Base-by-base conservation (phyloP, 2,113 vertebrate species). In the Theropithecus gelada region DNA sequence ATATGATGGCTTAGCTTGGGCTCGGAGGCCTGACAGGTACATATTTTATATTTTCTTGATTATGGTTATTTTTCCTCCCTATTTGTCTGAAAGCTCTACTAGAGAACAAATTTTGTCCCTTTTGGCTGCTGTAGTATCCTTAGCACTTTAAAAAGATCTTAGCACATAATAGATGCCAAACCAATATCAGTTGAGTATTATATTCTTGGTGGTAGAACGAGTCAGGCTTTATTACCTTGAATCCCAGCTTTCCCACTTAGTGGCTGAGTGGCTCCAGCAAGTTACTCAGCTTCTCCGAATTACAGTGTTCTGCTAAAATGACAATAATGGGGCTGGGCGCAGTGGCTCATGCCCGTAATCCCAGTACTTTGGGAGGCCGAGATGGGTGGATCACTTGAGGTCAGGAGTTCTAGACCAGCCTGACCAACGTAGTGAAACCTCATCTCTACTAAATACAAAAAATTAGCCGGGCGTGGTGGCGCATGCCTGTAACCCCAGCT, bases 321-420 rank as follows among this genome's bases (percentile, higher is more conserved):
- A 30, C 9, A 20, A 0, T 57, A 10, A 18, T 45, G 4, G 3
- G 27, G 61, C 27, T 64, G 61, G 61, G 61, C 12, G 5, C 0
- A 12, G 61, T 32, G 61, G 27, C 27, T 27, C 5, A 30, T 14
- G 61, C 61, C 12, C 2, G 5, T 64, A 64, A 64, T 64, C 27
- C 61, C 30, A 30, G 61, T 64, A 30, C 61, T 64, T 64, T 30
- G 12, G 27, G 61, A 64, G 61, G 61, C 61, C 0, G 12, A 64
- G 61, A 5, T 13, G 2, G 61, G 61, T 64, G 12, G 27, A 30
- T 64, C 27, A 64, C 61, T 27, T 64, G 27, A 30, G 27, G 61
- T 27, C 61, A 30, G 61, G 61, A 64, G 61, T 64, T 64, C 30
- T 27, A 64, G 61, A 64, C 27, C 27, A 64, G 61, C 11, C 61